Percentiles rank a stretch among this genome's conserved stretches.
phyloP scores from a whole-genome alignment of 2,797 vertebrate species.

The Margarornis squamiger region DNA sequence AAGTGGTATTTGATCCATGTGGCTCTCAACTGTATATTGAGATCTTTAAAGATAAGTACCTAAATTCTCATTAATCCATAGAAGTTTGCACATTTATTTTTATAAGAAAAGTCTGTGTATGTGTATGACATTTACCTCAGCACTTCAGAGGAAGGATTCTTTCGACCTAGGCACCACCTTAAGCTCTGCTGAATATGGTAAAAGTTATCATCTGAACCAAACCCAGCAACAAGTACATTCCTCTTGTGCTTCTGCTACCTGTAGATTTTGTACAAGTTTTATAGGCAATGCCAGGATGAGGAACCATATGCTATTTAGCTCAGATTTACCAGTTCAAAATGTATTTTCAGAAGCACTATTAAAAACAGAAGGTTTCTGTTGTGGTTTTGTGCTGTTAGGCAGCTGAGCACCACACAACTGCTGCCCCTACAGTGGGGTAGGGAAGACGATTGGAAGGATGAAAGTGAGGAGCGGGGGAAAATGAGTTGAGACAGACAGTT shows the following conservation, averaged over 20 bases:
- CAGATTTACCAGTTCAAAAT: neutral
- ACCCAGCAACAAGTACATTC: neutral
- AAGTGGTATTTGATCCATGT: neutral
- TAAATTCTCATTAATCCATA: neutral
- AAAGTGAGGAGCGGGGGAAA: fast-evolving
- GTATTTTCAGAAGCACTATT: neutral
- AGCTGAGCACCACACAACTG: neutral
- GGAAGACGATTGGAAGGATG: fast-evolving
- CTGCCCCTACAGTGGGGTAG: neutral
- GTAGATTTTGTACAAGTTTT: neutral
- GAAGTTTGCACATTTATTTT: neutral
- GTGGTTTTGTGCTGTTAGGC: neutral
- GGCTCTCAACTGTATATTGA: neutral
- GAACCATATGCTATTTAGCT: neutral
- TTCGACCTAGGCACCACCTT: neutral
- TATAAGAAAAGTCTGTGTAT: neutral
- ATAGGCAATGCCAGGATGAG: too few species aligned
- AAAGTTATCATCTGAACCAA: neutral
- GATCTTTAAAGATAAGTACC: neutral
- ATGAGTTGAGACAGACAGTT: neutral
- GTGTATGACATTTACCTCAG: neutral
- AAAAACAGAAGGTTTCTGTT: neutral
- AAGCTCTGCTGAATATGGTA: neutral
- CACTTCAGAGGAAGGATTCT: neutral
- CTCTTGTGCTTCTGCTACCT: neutral